Evolutionary conservation across 2,113 vertebrate genomes (phyloP).

Genomic region (Cyprinodon variegatus): DNA sequence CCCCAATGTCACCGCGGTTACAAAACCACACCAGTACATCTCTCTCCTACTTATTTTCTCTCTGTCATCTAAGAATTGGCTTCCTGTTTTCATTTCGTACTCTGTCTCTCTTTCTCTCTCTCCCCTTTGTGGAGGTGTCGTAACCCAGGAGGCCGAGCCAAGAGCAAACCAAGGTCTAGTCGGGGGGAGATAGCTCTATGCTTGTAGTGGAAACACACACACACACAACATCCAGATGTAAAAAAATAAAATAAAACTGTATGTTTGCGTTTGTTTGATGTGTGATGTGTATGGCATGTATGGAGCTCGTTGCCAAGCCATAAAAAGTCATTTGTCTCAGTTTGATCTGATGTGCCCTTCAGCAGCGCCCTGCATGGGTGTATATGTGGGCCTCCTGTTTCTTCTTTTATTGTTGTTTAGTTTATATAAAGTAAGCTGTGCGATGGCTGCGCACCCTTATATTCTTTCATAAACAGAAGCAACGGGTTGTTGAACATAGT

Average conservation of each 20-base stretch:
- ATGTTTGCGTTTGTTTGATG: constrained; percentile 48
- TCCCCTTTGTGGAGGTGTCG: constrained; percentile 69
- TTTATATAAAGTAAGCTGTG: constrained; percentile 15
- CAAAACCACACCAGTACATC: constrained; percentile 71
- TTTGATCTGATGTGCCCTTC: constrained; percentile 57
- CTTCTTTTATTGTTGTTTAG: constrained; percentile 27
- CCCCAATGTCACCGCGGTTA: constrained; percentile 75
- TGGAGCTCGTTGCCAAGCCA: constrained; percentile 60
- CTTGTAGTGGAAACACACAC: constrained; percentile 52
- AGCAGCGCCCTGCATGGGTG: constrained; percentile 21
- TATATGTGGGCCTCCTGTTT: constrained; percentile 6
- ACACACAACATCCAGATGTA: constrained; percentile 68
- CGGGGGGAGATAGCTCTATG: constrained; percentile 60
- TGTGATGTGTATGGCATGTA: constrained; percentile 69
- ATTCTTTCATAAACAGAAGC: constrained; percentile 21
- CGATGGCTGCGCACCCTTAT: constrained; percentile 9
- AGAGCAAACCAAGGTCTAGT: constrained; percentile 75
- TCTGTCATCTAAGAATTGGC: constrained; percentile 76
- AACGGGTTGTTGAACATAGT: constrained; percentile 1
- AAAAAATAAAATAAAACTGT: not conserved
- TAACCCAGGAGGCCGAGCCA: constrained; percentile 70
- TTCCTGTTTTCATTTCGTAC: constrained; percentile 82
- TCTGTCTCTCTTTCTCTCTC: constrained; percentile 56
- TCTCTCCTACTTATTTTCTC: constrained; percentile 44
- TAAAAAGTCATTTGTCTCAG: constrained; percentile 59